Evolutionary conservation across 2,797 vertebrate genomes (phyloP).

Genomic region (Holocentrus rufus): DNA sequence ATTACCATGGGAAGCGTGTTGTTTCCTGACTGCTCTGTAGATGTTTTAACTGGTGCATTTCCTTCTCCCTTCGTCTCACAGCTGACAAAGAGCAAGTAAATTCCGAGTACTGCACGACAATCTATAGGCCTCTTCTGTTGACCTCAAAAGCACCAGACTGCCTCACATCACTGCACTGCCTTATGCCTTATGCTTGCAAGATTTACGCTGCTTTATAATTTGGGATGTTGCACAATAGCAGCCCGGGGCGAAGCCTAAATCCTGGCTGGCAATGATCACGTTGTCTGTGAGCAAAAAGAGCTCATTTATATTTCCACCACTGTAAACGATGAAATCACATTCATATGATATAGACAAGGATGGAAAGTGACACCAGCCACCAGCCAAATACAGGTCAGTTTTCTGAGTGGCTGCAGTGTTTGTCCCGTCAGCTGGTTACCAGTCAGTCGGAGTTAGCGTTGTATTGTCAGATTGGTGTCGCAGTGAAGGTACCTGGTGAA

Average conservation of each 20-base stretch:
- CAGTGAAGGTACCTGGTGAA: not conserved
- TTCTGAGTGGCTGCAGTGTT: not conserved
- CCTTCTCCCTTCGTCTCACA: not conserved
- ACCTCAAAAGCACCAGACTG: constrained; percentile 25
- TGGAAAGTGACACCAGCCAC: constrained; percentile 9
- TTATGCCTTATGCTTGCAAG: constrained; percentile 52
- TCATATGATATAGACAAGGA: constrained; percentile 11
- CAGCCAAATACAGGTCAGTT: not conserved
- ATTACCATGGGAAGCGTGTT: not conserved
- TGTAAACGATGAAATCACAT: not conserved
- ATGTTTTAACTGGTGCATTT: not conserved
- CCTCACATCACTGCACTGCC: constrained; percentile 48
- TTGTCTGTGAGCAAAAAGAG: constrained; percentile 2
- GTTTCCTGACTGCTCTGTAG: not conserved
- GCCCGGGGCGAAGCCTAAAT: constrained; percentile 6
- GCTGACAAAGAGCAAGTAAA: constrained; percentile 47
- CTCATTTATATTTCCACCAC: not conserved
- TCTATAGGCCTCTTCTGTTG: constrained; percentile 31
- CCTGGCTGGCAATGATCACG: not conserved
- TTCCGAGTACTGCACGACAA: constrained; percentile 35
- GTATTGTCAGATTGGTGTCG: not conserved
- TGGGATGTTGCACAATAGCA: constrained; percentile 5
- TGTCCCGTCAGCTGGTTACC: not conserved
- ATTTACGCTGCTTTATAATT: constrained; percentile 45
- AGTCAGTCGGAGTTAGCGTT: not conserved